Evolutionary conservation across 1,140 invertebrate species (phyloP).

Genomic region (Cheumatopsyche charites): DNA sequence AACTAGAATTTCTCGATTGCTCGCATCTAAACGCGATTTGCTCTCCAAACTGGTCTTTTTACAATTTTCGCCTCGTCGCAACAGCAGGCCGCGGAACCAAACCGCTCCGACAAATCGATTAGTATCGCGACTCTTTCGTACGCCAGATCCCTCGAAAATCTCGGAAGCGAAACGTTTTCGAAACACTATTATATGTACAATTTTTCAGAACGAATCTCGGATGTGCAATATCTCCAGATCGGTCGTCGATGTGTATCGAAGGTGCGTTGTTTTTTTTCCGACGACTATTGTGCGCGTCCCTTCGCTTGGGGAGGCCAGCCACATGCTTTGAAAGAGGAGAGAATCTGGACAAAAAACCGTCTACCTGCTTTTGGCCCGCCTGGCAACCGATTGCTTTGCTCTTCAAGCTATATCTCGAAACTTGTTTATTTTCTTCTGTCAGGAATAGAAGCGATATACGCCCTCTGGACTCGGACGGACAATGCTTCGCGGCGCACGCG

Average conservation of each 20-base stretch:
- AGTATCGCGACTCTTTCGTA: too few species aligned
- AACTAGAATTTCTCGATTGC: slow-evolving; percentile 24
- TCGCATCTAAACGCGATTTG: slow-evolving; percentile 11
- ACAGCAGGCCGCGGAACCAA: too few species aligned
- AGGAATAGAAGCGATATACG: slow-evolving; percentile 16
- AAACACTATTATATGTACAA: too few species aligned
- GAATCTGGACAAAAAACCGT: slow-evolving; percentile 31
- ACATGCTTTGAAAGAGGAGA: neutral
- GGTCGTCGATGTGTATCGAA: too few species aligned
- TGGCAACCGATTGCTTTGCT: slow-evolving; percentile 27
- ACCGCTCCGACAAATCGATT: too few species aligned
- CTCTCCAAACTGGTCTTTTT: slow-evolving; percentile 14
- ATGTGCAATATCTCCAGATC: too few species aligned
- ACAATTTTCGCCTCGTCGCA: neutral
- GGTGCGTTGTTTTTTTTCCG: too few species aligned
- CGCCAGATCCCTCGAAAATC: too few species aligned
- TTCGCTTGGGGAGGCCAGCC: slow-evolving; percentile 3
- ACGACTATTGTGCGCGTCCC: neutral
- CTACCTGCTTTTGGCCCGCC: slow-evolving; percentile 30
- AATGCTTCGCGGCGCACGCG: neutral
- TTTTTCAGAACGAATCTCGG: too few species aligned
- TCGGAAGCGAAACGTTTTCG: too few species aligned
- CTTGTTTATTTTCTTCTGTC: slow-evolving; percentile 29
- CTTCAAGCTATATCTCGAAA: slow-evolving; percentile 12
- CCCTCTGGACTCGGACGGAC: neutral